Evolutionary conservation across 2,888 invertebrate genomes (phyloP), one percentile per base, ranked within the genome.

Genomic region (Pollenia angustigena): DNA sequence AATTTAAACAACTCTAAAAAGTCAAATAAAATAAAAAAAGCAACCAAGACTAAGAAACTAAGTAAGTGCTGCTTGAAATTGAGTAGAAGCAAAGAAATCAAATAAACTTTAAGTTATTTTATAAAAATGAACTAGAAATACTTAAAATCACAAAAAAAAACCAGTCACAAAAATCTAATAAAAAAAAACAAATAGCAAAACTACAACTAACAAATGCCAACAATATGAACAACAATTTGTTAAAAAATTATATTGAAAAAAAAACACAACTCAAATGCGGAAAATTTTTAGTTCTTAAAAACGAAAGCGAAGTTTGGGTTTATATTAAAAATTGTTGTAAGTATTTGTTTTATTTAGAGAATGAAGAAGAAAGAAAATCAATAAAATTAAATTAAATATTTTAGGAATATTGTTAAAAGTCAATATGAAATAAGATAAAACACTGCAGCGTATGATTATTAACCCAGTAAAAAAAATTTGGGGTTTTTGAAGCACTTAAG

Each of bases 41-140:
- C 69, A 86, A 16, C 58, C 54, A 83, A 83, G 79, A 83, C 86
- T 86, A 83, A 83, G 80, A 83, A 80, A 75, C 56, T 86, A 83
- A 83, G 82, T 82, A 86, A 86, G 83, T 86, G 86, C 72, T 83
- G 64, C 80, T 85, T 78, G 81, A 81, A 85, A 72, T 85, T 66
- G 79, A 85, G 76, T 81, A 76, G 76, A 66, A 81, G 52, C 18
- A 66, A 74, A 74, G 12, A 80, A 79, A 84, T 68, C 46, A 85
- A 74, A 60, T 64, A 68, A 71, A 76, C 74, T 85, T 85, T 68
- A 85, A 85, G 74, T 74, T 85, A 71, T 85, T 76, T 72, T 60
- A 64, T 56, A 48, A 52, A 76, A 83, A 78, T 78, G 46, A 60
- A 69, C 58, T 62, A 80, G 50, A 80, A 80, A 71, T 71, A 80